phyloP scores from a whole-genome alignment of 1,140 invertebrate genomes.

The Oedothorax gibbosus region DNA sequence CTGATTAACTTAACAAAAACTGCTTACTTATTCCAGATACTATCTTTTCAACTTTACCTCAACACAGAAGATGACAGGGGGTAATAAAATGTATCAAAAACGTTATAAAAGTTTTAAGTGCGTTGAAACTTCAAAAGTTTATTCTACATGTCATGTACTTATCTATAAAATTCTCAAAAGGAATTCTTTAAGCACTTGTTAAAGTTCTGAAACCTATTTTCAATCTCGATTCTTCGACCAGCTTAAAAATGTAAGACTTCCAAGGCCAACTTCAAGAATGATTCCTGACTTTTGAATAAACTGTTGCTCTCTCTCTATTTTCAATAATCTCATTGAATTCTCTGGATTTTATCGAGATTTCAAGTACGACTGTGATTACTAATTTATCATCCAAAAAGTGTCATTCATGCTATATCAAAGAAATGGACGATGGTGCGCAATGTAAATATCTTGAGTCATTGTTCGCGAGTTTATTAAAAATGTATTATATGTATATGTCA shows the following conservation, averaged over 20 bases:
- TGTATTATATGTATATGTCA: conserved; percentile 13
- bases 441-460: conserved; percentile 47
- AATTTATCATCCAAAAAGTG: conserved; percentile 21
- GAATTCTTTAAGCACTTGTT: too few relatives aligned
- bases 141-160: too few relatives aligned
- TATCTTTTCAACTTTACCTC: too few relatives aligned
- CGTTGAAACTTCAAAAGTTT: too few relatives aligned
- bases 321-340: conserved; percentile 15
- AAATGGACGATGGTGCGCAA: neutral
- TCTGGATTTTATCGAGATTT: neutral
- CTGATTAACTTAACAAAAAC: too few relatives aligned
- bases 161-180: too few relatives aligned
- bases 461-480: conserved; percentile 45
- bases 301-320: conserved; percentile 16
- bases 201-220: too few relatives aligned
- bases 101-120: too few relatives aligned
- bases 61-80: too few relatives aligned
- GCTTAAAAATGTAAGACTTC: neutral
- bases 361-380: conserved; percentile 36
- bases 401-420: conserved; percentile 40
- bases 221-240: too few relatives aligned
- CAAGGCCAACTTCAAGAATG: neutral
- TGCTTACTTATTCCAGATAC: too few relatives aligned
- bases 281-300: conserved; percentile 15
- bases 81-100: too few relatives aligned